phyloP scores from a whole-genome alignment of 2,797 vertebrate species.

The Protosalanx chinensis region DNA sequence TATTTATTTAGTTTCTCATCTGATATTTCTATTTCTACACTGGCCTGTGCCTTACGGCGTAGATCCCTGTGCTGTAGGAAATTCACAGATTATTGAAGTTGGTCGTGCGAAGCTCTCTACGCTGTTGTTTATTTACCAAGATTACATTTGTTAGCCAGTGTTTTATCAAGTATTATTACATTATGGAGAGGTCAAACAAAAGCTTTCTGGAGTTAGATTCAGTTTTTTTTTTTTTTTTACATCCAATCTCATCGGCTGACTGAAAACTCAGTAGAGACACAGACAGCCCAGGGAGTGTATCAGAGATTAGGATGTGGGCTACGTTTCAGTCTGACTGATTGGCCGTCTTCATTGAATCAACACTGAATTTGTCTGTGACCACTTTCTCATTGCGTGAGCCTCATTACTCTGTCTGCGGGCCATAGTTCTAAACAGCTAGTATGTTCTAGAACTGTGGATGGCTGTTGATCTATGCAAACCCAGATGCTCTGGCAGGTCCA shows the following conservation, averaged over 20 bases:
- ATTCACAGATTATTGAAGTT: constrained; percentile 55
- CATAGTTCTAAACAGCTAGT: constrained; percentile 17
- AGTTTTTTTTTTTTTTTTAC: too few relatives aligned
- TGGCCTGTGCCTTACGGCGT: constrained; percentile 41
- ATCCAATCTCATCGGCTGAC: not conserved
- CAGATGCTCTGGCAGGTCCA: constrained; percentile 19
- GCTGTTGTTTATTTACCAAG: constrained; percentile 18
- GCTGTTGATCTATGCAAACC: constrained; percentile 27
- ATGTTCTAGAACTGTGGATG: too few relatives aligned
- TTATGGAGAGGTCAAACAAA: not conserved
- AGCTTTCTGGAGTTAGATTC: not conserved
- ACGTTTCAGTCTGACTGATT: constrained; percentile 40
- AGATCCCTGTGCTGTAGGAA: constrained; percentile 51
- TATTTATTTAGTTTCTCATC: constrained; percentile 37
- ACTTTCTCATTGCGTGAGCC: constrained; percentile 31
- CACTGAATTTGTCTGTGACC: constrained; percentile 36
- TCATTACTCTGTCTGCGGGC: constrained; percentile 27
- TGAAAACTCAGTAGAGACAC: not conserved
- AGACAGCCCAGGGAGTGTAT: not conserved
- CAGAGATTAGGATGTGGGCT: constrained; percentile 13
- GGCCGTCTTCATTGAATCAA: constrained; percentile 40
- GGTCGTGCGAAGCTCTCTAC: constrained; percentile 32
- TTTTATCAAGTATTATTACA: constrained; percentile 16
- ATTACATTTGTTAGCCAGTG: constrained; percentile 32
- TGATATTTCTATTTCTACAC: constrained; percentile 53